Evolutionary conservation across 2,888 invertebrate genomes (phyloP).

Genomic region (Acleris emargana): DNA sequence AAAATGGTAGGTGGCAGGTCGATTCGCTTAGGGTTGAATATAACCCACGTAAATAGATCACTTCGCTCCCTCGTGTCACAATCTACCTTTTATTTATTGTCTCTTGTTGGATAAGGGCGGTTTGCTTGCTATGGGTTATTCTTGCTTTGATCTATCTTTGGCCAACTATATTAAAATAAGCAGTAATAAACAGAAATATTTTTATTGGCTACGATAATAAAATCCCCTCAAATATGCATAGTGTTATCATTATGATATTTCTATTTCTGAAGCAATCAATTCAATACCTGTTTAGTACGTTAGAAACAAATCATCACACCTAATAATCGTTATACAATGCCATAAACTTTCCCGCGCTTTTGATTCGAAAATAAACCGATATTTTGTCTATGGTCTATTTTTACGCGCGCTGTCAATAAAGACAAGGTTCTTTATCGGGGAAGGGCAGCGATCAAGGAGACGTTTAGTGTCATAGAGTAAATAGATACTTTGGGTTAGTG

Average conservation of each 20-base stretch:
- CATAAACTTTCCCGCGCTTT: constrained; percentile 34
- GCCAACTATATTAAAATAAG: no score
- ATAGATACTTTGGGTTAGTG: constrained; percentile 27
- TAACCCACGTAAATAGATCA: no score
- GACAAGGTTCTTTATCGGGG: constrained; percentile 54
- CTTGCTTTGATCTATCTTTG: no score
- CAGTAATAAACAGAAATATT: no score
- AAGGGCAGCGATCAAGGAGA: constrained; percentile 70
- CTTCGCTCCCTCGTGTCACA: no score
- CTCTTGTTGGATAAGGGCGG: no score
- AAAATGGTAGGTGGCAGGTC: no score
- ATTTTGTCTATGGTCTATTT: constrained; percentile 48
- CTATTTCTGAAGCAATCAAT: constrained; percentile 22
- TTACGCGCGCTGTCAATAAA: constrained; percentile 63
- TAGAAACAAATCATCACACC: constrained; percentile 36
- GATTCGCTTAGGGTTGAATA: no score
- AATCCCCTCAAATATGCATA: neutral
- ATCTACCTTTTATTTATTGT: no score
- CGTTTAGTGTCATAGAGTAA: constrained; percentile 36
- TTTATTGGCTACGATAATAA: no score
- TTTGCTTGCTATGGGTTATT: no score
- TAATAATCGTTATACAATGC: constrained; percentile 29
- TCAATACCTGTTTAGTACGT: constrained; percentile 13
- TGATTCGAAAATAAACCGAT: constrained; percentile 34
- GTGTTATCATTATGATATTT: neutral